Conservation (phyloP, 2,888 invertebrate species). For the Mayetiola destructor region DNA sequence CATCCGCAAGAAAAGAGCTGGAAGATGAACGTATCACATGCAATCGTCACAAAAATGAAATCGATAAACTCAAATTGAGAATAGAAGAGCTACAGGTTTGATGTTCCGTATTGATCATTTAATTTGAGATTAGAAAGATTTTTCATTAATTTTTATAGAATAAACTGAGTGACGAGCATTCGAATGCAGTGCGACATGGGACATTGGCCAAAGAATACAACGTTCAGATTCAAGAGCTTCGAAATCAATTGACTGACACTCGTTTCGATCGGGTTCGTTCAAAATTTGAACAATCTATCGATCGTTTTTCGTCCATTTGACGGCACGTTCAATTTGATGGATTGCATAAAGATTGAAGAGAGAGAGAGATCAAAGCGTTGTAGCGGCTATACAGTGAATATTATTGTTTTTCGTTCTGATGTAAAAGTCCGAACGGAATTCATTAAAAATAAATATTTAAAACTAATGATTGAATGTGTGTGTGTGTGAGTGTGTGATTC, state of each 20-base stretch:
- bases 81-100: conserved; percentile 27
- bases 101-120: background rate
- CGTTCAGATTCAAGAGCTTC: conserved; percentile 29
- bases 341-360: too few species aligned
- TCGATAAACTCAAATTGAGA: conserved; percentile 25
- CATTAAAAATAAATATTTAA: too few species aligned
- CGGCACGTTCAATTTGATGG: too few species aligned
- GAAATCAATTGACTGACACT: conserved; percentile 29
- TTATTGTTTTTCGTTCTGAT: too few species aligned
- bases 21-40: conserved; percentile 30
- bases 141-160: conserved; percentile 21
- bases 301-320: background rate
- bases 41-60: conserved; percentile 26
- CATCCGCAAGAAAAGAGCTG: conserved; percentile 43
- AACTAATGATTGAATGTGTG: too few species aligned
- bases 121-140: background rate
- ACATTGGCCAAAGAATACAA: conserved; percentile 27
- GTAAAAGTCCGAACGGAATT: too few species aligned
- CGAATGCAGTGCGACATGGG: conserved; percentile 26
- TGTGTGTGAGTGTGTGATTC: too few species aligned
- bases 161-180: conserved; percentile 26
- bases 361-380: too few species aligned
- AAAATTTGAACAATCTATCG: conserved; percentile 11
- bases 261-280: conserved; percentile 27
- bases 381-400: too few species aligned